Conservation (phyloP, 2,113 vertebrate species). For the Phaethornis superciliosus region DNA sequence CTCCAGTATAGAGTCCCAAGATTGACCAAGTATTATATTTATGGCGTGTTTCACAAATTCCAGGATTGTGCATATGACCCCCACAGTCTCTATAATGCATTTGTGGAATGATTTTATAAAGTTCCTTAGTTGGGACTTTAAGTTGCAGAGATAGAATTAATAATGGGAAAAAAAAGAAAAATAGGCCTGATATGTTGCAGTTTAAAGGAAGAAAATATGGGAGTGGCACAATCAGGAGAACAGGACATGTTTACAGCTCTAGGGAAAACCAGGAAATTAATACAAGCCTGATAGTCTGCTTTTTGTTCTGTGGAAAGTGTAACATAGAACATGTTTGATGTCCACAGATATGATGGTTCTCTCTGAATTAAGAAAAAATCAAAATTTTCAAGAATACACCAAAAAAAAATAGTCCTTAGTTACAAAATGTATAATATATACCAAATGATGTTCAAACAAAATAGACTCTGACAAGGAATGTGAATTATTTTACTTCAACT, state of each 20-base stretch:
- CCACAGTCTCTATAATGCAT: neutral
- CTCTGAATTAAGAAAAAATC: neutral
- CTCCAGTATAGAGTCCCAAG: neutral
- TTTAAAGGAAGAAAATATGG: neutral
- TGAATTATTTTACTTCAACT: fast-evolving
- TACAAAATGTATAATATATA: neutral
- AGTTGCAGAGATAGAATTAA: neutral
- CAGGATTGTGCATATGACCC: neutral
- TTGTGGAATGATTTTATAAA: neutral
- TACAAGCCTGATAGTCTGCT: neutral
- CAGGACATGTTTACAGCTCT: neutral
- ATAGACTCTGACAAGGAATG: neutral
- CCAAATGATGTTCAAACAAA: neutral
- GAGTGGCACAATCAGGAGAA: neutral
- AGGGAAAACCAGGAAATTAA: neutral
- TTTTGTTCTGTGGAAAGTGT: neutral
- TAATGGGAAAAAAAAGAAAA: no score
- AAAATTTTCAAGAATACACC: neutral
- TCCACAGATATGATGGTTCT: neutral
- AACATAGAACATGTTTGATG: neutral
- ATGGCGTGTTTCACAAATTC: neutral
- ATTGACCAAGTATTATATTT: neutral
- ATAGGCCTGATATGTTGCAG: neutral
- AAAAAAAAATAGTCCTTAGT: neutral
- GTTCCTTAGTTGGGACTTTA: neutral